Conservation (phyloP, 2,797 vertebrate species). For the Danio kyathit region DNA sequence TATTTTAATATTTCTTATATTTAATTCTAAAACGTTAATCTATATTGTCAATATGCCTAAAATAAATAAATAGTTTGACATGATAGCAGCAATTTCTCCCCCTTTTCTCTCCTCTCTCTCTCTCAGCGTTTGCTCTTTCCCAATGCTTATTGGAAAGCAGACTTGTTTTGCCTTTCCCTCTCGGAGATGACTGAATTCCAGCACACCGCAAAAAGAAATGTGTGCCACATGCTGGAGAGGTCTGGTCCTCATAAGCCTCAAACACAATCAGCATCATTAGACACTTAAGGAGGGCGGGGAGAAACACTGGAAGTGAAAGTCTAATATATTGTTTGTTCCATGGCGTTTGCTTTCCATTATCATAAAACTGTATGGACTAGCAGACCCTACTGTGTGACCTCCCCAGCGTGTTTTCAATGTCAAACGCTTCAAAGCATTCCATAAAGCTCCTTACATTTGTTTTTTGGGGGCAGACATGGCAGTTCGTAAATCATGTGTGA, state of each 20-base stretch:
- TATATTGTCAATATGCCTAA: constrained; percentile 22
- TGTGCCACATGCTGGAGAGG: constrained; percentile 73
- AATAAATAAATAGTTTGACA: constrained; percentile 37
- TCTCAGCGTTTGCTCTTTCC: constrained; percentile 56
- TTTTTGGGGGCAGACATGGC: constrained; percentile 32
- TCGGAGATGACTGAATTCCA: constrained; percentile 70
- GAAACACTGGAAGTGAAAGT: constrained; percentile 43
- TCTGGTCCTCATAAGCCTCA: constrained; percentile 72
- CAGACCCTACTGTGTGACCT: constrained; percentile 51
- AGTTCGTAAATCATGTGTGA: constrained; percentile 45
- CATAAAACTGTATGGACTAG: constrained; percentile 54
- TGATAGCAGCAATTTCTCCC: constrained; percentile 1
- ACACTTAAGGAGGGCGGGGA: constrained; percentile 22
- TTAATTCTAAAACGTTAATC: not conserved
- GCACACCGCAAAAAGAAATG: constrained; percentile 70
- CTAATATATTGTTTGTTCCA: constrained; percentile 53
- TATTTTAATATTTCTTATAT: not conserved
- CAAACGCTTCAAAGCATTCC: constrained; percentile 62
- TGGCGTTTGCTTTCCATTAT: constrained; percentile 52
- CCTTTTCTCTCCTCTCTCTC: constrained; percentile 25
- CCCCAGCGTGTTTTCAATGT: constrained; percentile 55
- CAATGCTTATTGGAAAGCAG: constrained; percentile 65
- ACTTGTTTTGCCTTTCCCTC: constrained; percentile 61
- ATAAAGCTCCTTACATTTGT: constrained; percentile 53
- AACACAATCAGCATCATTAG: constrained; percentile 61